Percentiles rank a stretch among this genome's conserved stretches.
Conservation (phyloP, 2,113 vertebrate genomes). For the Caloenas nicobarica region DNA sequence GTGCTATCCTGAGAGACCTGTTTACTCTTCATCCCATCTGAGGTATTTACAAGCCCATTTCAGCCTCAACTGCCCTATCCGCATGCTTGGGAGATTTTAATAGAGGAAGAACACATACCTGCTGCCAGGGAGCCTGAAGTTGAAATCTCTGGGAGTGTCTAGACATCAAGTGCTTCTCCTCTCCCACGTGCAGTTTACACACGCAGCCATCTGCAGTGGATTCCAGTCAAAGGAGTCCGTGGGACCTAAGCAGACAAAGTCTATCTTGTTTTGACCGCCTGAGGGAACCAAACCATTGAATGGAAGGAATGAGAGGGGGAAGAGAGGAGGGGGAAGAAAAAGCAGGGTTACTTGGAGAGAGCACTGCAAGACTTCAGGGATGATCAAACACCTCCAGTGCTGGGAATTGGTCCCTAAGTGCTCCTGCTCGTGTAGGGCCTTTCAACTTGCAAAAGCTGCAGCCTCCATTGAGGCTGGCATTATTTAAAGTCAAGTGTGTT, state of each 20-base stretch:
- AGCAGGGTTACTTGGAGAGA: not conserved
- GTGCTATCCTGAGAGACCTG: not conserved
- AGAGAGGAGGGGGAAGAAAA: not conserved
- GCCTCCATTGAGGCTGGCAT: not conserved
- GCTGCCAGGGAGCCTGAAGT: slow-evolving; percentile 28
- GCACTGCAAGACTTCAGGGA: not conserved
- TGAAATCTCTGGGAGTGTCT: slow-evolving; percentile 51
- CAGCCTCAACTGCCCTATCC: not conserved
- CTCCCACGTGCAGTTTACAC: slow-evolving; percentile 56
- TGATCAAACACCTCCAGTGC: not conserved
- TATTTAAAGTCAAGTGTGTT: not conserved
- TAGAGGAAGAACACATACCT: not conserved
- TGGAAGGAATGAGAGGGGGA: slow-evolving; percentile 12
- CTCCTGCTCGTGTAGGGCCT: not conserved
- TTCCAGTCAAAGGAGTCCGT: slow-evolving; percentile 29
- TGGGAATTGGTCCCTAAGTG: not conserved
- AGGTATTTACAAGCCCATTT: not conserved
- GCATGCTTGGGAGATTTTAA: not conserved
- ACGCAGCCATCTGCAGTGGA: slow-evolving; percentile 38
- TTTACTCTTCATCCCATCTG: not conserved
- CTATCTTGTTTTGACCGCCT: slow-evolving; percentile 55
- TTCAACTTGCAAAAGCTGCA: not conserved
- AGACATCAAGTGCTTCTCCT: slow-evolving; percentile 57
- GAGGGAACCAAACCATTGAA: slow-evolving; percentile 54
- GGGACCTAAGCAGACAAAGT: slow-evolving; percentile 44